A percentile compares a stretch with the other conserved stretches of the same genome.
Evolutionary conservation across 2,797 vertebrate species (phyloP).

Genomic region (Loris lydekkerianus): DNA sequence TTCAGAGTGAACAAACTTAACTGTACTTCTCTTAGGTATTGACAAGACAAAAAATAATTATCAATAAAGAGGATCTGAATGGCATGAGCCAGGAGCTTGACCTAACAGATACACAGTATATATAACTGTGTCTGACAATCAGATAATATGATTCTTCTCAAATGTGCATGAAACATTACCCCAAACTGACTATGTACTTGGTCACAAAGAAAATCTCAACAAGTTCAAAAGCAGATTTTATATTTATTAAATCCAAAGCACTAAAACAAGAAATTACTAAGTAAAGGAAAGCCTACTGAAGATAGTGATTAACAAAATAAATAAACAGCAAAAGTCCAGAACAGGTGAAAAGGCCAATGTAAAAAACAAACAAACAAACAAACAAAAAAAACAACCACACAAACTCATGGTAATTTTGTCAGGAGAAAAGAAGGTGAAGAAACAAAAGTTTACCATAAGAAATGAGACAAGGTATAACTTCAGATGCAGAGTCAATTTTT

Average conservation of each 20-base stretch:
- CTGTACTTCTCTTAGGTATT: not conserved
- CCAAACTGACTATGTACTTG: not conserved
- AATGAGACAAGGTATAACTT: not conserved
- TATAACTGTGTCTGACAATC: not conserved
- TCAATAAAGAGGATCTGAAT: not conserved
- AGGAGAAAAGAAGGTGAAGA: not conserved
- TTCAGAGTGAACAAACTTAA: not conserved
- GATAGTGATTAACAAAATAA: conserved; percentile 7
- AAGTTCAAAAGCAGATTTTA: conserved; percentile 5
- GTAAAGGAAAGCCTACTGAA: conserved; percentile 21
- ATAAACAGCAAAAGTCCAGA: not conserved
- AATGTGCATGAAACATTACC: not conserved
- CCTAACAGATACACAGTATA: not conserved
- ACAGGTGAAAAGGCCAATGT: not conserved
- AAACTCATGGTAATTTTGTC: not conserved
- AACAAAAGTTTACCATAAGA: not conserved
- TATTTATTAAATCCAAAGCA: not conserved
- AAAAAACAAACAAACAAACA: not conserved
- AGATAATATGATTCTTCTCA: not conserved
- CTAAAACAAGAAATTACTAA: conserved; percentile 7
- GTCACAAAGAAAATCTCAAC: conserved; percentile 1
- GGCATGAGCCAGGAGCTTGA: not conserved
- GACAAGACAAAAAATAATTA: conserved; percentile 2
- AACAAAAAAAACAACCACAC: not conserved
- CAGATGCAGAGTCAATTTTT: not conserved